Evolutionary conservation across 2,113 vertebrate species (phyloP), one percentile per base, ranked within the genome.

Genomic region (Kryptolebias marmoratus): DNA sequence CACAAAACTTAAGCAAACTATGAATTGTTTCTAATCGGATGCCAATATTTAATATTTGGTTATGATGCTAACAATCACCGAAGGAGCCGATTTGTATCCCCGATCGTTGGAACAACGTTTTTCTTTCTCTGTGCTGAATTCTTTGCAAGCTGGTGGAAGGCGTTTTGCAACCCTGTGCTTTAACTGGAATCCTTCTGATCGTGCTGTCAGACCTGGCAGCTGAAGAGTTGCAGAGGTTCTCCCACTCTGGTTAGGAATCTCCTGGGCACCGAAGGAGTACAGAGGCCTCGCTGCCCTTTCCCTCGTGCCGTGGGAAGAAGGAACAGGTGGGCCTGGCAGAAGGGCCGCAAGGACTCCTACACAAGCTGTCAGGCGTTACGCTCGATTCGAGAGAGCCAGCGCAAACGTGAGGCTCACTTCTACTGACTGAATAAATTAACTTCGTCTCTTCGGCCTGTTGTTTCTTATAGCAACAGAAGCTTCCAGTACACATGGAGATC

Each of bases 251-350:
- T 11, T n/a, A 44, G 32, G 15, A 22, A 42, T 66, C 49, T 28
- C 13, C 42, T 54, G 60, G 15, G 44, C 15, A 16, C 27, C 1
- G 48, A 22, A 18, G 62, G 31, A 50, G 48, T 13, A n/a, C 31
- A 39, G 39, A 42, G 15, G 36, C 65, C 42, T 27, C 45, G 16
- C 42, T 44, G 65, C 52, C 53, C 32, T 47, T 42, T 68, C 44
- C 54, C 42, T 57, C 10, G 56, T 32, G 16, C 45, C 32, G 18
- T 59, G 13, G 47, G 55, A 69, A 27, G 55, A 55, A 69, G 67
- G 56, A 69, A 69, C 56, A 60, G 30, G 56, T 69, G 67, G 45
- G 45, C 56, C 45, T 16, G 67, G 39, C 56, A 59, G 56, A 50
- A 59, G 67, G 45, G 45, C 56, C 1, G 56, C 13, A 31, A 69